Conservation (phyloP, 1,140 invertebrate genomes). For the Leptopilina boulardi region DNA sequence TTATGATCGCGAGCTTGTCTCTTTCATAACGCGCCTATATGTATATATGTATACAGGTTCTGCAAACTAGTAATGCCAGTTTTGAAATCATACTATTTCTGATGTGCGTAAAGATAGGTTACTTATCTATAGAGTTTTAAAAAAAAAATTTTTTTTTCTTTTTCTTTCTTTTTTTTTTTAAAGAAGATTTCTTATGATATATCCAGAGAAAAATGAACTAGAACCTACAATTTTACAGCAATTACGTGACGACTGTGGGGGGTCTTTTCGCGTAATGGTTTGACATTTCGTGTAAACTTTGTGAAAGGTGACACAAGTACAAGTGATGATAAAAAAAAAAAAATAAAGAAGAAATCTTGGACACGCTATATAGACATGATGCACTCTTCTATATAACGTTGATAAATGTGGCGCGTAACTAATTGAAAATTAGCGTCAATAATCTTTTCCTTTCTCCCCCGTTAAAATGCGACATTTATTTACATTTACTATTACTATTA, state of each 20-base stretch:
- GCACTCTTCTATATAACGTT: neutral
- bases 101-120: slow-evolving; percentile 1
- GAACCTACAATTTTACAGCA: slow-evolving; percentile 6
- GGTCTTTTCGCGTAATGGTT: slow-evolving; percentile 1
- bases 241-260: slow-evolving; percentile 24
- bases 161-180: neutral
- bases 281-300: slow-evolving; percentile 30
- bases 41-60: neutral
- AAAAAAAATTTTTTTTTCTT: neutral
- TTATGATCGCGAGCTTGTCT: too few relatives aligned
- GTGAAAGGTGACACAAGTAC: slow-evolving; percentile 27
- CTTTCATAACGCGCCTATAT: too few relatives aligned
- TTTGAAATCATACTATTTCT: neutral
- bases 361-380: slow-evolving; percentile 14
- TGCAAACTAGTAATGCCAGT: slow-evolving; percentile 4
- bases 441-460: neutral
- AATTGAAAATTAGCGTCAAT: slow-evolving; percentile 36
- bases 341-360: neutral
- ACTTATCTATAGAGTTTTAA: neutral
- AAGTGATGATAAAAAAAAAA: slow-evolving; percentile 3
- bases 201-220: neutral
- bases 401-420: slow-evolving; percentile 31
- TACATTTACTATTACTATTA: slow-evolving; percentile 5
- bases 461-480: slow-evolving; percentile 9
- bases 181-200: neutral